Evolutionary conservation across 1,140 invertebrate species (phyloP), one percentile per base, ranked within the genome.

Genomic region (Diploscapter pachys): DNA sequence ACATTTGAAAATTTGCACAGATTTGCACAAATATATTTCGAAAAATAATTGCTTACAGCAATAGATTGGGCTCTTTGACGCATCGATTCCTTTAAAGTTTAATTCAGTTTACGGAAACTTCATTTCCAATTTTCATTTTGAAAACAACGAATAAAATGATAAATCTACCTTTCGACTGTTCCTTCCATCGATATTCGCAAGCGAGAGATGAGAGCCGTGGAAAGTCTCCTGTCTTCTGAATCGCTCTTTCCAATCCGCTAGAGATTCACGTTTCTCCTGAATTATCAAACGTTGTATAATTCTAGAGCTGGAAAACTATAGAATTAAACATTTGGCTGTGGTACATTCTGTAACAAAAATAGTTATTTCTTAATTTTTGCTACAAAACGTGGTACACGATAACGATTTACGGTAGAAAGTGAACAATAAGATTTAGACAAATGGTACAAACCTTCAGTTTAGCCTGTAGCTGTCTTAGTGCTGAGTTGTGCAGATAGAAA

Each of bases 401-500:
- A 31, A 31, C 31, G 31, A 31, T 31, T 31, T 31, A 31, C 31
- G 31, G 31, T 31, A 31, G 31, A 31, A 31, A 31, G 31, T 31
- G 31, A 31, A 31, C 31, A 31, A 31, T 31, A 31, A 31, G 31
- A 31, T 31, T 31, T 31, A 31, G 31, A 31, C 0, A 0, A 31
- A 31, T 31, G 31, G 31, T 31, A 59, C 69, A 2, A 6, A 73
- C 73, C 57, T 73, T 73, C n/a, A 75, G 64, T 6, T 75, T 78
- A 48, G 77, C 75, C 31, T 80, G 78, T 53, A 80, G 74, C 51
- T 80, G 79, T 56, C 75, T 11, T 31, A 98, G 86, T 5, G 93
- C 94, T 13, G 95, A 95, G 87, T 96, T 98, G 89, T 98, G 96
- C 11, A 98, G 89, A 87, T 94, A 99, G 87, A 98, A 98, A 0